These are phyloP conservation scores for Andrena flavipes DNA, from an alignment of 2,888 invertebrate species.

Conservation along the genomic window DNA sequence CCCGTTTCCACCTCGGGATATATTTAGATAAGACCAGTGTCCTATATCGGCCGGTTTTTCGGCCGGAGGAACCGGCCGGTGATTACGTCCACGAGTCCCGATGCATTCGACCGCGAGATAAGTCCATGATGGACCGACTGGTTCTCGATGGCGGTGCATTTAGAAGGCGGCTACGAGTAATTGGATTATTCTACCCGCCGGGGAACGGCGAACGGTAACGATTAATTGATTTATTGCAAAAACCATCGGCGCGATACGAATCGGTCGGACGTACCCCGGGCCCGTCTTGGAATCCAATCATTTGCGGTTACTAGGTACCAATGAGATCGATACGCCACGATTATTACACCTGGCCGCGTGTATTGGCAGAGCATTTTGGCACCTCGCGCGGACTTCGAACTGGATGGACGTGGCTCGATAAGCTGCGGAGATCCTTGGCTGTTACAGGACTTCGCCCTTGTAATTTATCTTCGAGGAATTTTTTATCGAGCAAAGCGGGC, in stretches of 20 bases:
- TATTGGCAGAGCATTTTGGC: neutral
- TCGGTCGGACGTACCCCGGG: neutral
- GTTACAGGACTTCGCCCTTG: no score
- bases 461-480: neutral
- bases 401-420: neutral
- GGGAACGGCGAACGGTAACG: slow-evolving; percentile 2
- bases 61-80: slow-evolving; percentile 35
- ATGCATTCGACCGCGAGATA: slow-evolving; percentile 57
- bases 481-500: neutral
- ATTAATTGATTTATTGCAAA: slow-evolving; percentile 32
- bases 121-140: slow-evolving; percentile 56
- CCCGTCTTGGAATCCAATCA: neutral
- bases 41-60: slow-evolving; percentile 58
- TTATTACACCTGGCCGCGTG: neutral
- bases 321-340: neutral
- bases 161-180: slow-evolving; percentile 33
- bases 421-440: neutral
- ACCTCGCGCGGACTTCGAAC: neutral
- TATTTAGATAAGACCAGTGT: slow-evolving; percentile 69
- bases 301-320: neutral
- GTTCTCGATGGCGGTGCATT: slow-evolving; percentile 29
- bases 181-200: slow-evolving; percentile 30
- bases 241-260: neutral
- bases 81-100: slow-evolving; percentile 49
- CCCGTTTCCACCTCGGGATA: slow-evolving; percentile 66